Base-by-base conservation (phyloP, 2,113 vertebrate genomes). In the Rhinogobius similis region DNA sequence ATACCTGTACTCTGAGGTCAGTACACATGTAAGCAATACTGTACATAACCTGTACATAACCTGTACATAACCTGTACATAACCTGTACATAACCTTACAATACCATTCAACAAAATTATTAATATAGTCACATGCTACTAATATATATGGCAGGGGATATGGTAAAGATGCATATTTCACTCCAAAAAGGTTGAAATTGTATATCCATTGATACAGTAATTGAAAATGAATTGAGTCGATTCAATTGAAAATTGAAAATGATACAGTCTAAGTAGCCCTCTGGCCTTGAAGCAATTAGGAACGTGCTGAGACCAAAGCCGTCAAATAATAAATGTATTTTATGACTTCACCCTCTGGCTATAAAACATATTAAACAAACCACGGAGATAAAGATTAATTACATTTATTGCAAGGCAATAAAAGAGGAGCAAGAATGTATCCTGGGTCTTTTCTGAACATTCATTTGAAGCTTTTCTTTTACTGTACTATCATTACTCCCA, bases 1-100 rank as follows among this genome's bases (percentile, higher is more conserved):
- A 78, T n/a, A 48, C 0, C 52, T 79, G 55, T 79, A 55, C 23
- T 52, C 44, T 44, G 43, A 67, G 23, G 63, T 67, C 48, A 39
- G 64, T 64, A 78, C 72, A 81, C 62, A 73, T 27, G 32, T 13
- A 11, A 36, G 39, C 27, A 20, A 24, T 26, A 55, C 11, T 55
- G 7, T 9, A 53, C n/a, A n/a, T n/a, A n/a, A n/a, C n/a, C n/a
- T n/a, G n/a, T n/a, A n/a, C n/a, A n/a, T n/a, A n/a, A n/a, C n/a
- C n/a, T n/a, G n/a, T n/a, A n/a, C n/a, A n/a, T n/a, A n/a, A n/a
- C n/a, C n/a, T n/a, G n/a, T n/a, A n/a, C n/a, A n/a, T n/a, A n/a
- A n/a, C n/a, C n/a, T n/a, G n/a, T n/a, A n/a, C n/a, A n/a, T n/a
- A 26, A 6, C 21, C 21, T 20, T 24, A 26, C 23, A 13, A 12